Evolutionary conservation across 2,797 vertebrate genomes (phyloP).

Genomic region (Neosilurus hyrtlii): DNA sequence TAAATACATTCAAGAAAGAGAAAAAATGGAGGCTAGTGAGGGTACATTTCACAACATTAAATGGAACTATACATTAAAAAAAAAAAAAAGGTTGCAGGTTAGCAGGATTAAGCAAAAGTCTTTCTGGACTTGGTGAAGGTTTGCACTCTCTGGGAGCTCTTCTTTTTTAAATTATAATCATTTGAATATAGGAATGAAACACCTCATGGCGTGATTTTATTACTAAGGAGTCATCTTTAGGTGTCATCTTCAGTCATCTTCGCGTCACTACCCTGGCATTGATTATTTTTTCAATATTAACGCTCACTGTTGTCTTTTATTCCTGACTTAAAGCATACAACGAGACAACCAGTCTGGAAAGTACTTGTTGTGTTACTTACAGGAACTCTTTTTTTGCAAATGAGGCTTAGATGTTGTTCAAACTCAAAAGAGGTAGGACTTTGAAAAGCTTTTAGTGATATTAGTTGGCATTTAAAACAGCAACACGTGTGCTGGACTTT

Average conservation of each 20-base stretch:
- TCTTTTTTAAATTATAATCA: no score
- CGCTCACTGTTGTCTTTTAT: background rate
- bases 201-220: background rate
- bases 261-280: no score
- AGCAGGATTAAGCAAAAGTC: no score
- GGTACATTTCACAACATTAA: background rate
- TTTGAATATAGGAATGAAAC: background rate
- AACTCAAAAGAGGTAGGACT: background rate
- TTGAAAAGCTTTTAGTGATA: constrained; percentile 32
- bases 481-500: constrained; percentile 40
- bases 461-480: constrained; percentile 43
- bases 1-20: background rate
- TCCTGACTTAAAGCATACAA: background rate
- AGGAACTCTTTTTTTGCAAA: background rate
- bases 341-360: background rate
- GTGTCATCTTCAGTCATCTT: no score
- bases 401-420: constrained; percentile 11
- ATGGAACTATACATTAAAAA: background rate
- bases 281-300: background rate
- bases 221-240: background rate
- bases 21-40: background rate
- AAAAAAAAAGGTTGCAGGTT: background rate
- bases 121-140: no score
- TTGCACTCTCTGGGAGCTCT: no score
- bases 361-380: constrained; percentile 10